Evolutionary conservation across 1,140 invertebrate genomes (phyloP).

Genomic region (Venturia canescens): DNA sequence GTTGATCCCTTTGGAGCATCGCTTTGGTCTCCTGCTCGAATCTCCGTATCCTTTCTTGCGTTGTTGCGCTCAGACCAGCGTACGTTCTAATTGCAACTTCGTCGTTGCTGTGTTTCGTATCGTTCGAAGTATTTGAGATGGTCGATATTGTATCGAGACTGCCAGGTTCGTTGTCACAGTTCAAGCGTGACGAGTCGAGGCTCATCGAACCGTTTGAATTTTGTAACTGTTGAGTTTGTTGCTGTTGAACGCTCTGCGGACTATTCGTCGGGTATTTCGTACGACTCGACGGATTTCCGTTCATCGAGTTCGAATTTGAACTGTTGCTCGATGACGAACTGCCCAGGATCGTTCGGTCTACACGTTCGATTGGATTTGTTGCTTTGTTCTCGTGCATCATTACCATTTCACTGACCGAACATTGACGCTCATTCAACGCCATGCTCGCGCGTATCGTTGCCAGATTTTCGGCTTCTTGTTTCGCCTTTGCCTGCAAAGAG

Average conservation of each 20-base stretch:
- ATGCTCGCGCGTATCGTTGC: constrained; percentile 69
- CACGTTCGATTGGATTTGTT: constrained; percentile 53
- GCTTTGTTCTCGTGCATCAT: constrained; percentile 72
- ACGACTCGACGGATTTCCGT: constrained; percentile 51
- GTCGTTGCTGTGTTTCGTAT: constrained; percentile 74
- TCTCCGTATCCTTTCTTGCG: constrained; percentile 81
- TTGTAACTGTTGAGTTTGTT: constrained; percentile 43
- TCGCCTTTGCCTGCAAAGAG: constrained; percentile 64
- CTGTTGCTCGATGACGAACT: constrained; percentile 47
- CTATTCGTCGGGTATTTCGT: constrained; percentile 57
- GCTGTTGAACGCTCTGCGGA: constrained; percentile 52
- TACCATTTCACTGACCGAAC: constrained; percentile 73
- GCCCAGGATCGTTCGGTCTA: constrained; percentile 36
- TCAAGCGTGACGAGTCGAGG: constrained; percentile 59
- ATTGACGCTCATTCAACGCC: constrained; percentile 72
- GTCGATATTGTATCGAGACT: constrained; percentile 67
- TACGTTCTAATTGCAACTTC: constrained; percentile 79
- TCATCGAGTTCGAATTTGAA: constrained; percentile 48
- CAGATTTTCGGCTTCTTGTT: constrained; percentile 64
- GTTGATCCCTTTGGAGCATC: constrained; percentile 80
- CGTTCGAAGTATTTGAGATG: constrained; percentile 67
- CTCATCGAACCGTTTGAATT: constrained; percentile 53
- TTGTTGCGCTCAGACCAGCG: constrained; percentile 78
- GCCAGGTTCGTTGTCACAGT: constrained; percentile 57
- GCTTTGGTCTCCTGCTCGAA: constrained; percentile 86